Conservation (phyloP, 1,140 invertebrate genomes). For the Orius laevigatus region DNA sequence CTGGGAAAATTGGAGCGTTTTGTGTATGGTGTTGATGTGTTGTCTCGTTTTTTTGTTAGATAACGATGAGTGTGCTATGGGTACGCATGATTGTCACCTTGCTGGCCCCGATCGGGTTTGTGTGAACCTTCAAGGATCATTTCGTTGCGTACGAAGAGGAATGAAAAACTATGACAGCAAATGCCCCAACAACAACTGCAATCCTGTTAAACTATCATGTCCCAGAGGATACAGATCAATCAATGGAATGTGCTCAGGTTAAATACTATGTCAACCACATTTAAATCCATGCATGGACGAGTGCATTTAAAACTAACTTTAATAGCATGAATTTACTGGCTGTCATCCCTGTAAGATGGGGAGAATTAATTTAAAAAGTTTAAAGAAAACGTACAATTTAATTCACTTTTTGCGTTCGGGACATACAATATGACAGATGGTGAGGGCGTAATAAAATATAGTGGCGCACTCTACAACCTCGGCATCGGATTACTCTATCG, state of each 20-base stretch:
- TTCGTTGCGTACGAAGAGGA: conserved; percentile 27
- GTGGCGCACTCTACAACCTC: too few relatives aligned
- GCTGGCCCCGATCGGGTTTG: conserved; percentile 57
- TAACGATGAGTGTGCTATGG: conserved; percentile 77
- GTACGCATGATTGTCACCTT: conserved; percentile 57
- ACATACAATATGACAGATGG: too few relatives aligned
- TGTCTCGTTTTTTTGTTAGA: conserved; percentile 35
- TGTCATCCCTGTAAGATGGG: too few relatives aligned
- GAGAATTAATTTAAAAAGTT: too few relatives aligned
- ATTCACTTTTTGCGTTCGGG: too few relatives aligned
- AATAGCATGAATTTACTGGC: too few relatives aligned
- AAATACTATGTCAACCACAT: neutral
- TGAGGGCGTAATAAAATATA: too few relatives aligned
- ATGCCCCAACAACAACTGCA: too few relatives aligned
- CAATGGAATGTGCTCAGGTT: neutral
- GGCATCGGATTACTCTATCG: too few relatives aligned
- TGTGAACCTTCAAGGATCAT: conserved; percentile 59
- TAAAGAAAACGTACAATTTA: too few relatives aligned
- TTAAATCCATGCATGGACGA: neutral
- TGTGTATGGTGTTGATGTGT: neutral
- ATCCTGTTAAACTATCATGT: too few relatives aligned
- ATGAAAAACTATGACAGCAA: neutral
- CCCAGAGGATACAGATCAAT: too few relatives aligned
- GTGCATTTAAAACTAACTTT: neutral
- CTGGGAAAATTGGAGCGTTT: conserved; percentile 2